Conservation (phyloP, 2,797 vertebrate genomes). For the Halcyon chelicuti region DNA sequence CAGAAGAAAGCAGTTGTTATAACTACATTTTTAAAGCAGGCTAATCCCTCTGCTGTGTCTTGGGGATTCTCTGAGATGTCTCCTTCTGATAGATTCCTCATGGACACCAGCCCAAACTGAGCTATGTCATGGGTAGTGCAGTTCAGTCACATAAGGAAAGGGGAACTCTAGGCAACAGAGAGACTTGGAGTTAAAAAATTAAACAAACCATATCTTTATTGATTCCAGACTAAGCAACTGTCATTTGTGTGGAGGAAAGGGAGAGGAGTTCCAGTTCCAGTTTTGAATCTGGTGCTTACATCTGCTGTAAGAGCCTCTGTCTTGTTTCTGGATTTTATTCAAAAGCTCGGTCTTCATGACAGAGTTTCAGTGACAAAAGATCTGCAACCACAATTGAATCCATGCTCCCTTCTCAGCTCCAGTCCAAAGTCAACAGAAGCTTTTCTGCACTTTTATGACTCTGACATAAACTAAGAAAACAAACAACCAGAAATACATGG, state of each 20-base stretch:
- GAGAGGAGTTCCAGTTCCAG: neutral
- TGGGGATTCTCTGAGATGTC: neutral
- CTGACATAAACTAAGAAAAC: neutral
- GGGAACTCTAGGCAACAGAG: neutral
- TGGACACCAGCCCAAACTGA: neutral
- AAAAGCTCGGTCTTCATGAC: neutral
- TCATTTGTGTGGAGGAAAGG: neutral
- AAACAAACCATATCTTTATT: neutral
- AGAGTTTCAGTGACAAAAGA: neutral
- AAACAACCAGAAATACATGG: neutral
- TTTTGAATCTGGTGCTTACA: neutral
- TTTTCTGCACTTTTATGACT: neutral
- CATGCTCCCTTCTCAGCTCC: neutral
- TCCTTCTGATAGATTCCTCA: neutral
- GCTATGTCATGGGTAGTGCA: neutral
- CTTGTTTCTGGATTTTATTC: neutral
- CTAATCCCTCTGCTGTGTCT: neutral
- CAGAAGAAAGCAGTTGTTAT: neutral
- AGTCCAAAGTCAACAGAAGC: neutral
- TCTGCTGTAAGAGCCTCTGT: neutral
- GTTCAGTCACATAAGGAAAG: neutral
- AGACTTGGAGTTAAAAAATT: neutral
- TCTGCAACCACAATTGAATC: neutral
- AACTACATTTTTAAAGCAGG: neutral
- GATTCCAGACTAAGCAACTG: neutral